phyloP scores from a whole-genome alignment of 2,888 invertebrate genomes.

The Coleophora deauratella region DNA sequence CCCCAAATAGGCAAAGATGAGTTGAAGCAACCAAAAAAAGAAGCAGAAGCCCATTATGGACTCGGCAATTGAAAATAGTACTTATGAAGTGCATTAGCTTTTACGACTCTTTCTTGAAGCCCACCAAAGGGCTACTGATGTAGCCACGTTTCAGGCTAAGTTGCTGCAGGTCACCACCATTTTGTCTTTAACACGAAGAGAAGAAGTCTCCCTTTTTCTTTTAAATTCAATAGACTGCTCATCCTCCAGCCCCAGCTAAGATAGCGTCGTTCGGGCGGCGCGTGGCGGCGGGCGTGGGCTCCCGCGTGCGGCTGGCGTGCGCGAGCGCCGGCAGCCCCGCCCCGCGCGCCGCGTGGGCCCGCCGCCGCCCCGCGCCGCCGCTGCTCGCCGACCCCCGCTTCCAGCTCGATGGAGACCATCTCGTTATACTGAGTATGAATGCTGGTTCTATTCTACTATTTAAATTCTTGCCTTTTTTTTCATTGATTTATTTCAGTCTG shows the following conservation, averaged over 20 bases:
- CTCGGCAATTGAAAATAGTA: too few species aligned
- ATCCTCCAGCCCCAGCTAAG: constrained; percentile 80
- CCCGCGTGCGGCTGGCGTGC: constrained; percentile 78
- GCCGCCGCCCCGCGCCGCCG: constrained; percentile 76
- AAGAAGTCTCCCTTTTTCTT: too few species aligned
- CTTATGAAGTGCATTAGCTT: too few species aligned
- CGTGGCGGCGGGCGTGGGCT: constrained; percentile 76
- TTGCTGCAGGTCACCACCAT: too few species aligned
- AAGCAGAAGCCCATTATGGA: too few species aligned
- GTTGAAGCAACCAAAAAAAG: too few species aligned
- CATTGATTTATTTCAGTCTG: not conserved
- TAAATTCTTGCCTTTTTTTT: not conserved
- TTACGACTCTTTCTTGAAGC: too few species aligned
- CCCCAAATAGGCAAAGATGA: too few species aligned
- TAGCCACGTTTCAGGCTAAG: too few species aligned
- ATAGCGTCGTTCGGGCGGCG: constrained; percentile 87
- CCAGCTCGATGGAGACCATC: constrained; percentile 65
- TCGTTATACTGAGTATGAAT: constrained; percentile 78
- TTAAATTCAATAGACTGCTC: too few species aligned
- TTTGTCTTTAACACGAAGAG: too few species aligned
- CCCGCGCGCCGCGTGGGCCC: constrained; percentile 81
- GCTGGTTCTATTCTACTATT: not conserved
- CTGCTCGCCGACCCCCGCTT: constrained; percentile 49
- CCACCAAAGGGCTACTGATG: too few species aligned
- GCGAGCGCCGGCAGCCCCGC: constrained; percentile 81